A percentile compares a stretch with the other conserved stretches of the same genome.
Conservation (phyloP, 2,888 invertebrate genomes). For the Dascillus cervinus region DNA sequence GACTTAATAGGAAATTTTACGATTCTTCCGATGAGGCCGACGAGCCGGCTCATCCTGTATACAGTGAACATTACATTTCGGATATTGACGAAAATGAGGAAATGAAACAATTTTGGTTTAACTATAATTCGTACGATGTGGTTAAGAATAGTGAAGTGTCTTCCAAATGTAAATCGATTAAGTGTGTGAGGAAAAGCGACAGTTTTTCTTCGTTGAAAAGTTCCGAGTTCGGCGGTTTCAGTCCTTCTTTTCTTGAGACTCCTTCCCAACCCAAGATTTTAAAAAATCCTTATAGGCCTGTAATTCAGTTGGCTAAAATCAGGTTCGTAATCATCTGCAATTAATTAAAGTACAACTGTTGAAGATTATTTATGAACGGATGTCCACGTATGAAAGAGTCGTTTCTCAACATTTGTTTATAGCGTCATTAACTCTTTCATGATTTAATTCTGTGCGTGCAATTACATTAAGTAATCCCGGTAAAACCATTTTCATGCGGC, state of each 20-base stretch:
- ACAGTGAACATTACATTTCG: slow-evolving; percentile 41
- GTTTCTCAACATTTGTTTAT: too few species aligned
- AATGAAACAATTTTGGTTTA: slow-evolving; percentile 30
- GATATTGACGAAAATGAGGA: slow-evolving; percentile 42
- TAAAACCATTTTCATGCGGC: too few species aligned
- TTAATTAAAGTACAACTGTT: too few species aligned
- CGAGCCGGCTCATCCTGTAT: slow-evolving; percentile 5
- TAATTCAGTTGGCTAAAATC: slow-evolving; percentile 38
- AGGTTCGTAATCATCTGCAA: slow-evolving; percentile 35
- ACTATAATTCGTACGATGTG: slow-evolving; percentile 7
- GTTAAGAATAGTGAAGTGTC: slow-evolving; percentile 7
- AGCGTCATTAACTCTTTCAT: too few species aligned
- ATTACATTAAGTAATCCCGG: too few species aligned
- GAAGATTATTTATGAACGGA: too few species aligned
- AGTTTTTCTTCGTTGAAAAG: slow-evolving; percentile 36
- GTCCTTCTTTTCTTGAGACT: slow-evolving; percentile 19
- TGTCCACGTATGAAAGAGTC: too few species aligned
- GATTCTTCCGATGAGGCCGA: slow-evolving; percentile 15
- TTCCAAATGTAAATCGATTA: slow-evolving; percentile 6
- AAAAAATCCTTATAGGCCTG: slow-evolving; percentile 35
- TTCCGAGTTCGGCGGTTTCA: slow-evolving; percentile 32
- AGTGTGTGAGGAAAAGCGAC: slow-evolving; percentile 17
- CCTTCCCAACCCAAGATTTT: slow-evolving; percentile 25
- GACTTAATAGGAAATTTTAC: slow-evolving; percentile 27
- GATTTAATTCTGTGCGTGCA: too few species aligned